Evolutionary conservation across 2,888 invertebrate genomes (phyloP).

Genomic region (Euplexia lucipara): DNA sequence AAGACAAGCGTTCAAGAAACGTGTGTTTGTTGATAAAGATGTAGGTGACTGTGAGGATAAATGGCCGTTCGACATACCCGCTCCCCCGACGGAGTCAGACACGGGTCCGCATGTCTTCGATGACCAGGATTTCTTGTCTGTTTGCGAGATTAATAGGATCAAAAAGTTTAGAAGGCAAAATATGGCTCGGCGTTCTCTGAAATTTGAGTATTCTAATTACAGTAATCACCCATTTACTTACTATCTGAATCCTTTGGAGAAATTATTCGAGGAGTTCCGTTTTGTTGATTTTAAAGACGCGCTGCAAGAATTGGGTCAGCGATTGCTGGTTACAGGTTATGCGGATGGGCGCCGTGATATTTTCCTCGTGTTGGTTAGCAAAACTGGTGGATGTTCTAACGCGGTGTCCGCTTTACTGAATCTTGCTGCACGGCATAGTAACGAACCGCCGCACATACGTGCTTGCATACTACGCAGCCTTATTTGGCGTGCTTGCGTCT

Average conservation of each 20-base stretch:
- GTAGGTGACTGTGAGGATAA: constrained; percentile 66
- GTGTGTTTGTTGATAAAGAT: constrained; percentile 74
- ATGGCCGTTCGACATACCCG: constrained; percentile 72
- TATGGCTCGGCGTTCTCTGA: constrained; percentile 2
- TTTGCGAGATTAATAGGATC: not conserved
- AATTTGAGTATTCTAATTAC: not conserved
- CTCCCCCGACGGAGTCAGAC: constrained; percentile 8
- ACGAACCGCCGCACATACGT: constrained; percentile 78
- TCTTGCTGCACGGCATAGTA: constrained; percentile 71
- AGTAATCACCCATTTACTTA: too few relatives aligned
- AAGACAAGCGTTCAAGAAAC: constrained; percentile 71
- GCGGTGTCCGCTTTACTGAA: constrained; percentile 72
- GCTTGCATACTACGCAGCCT: constrained; percentile 81
- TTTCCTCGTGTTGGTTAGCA: constrained; percentile 81
- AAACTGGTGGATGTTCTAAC: constrained; percentile 75
- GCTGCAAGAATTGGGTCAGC: constrained; percentile 73
- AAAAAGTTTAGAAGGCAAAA: not conserved
- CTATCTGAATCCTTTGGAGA: constrained; percentile 65
- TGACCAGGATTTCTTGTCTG: constrained; percentile 38
- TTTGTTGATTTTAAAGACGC: constrained; percentile 76
- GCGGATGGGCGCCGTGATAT: constrained; percentile 78
- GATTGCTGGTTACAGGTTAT: constrained; percentile 71
- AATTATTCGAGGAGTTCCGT: constrained; percentile 78
- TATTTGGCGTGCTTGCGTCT: constrained; percentile 76
- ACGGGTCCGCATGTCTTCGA: constrained; percentile 51